Base-by-base conservation (phyloP, 2,113 vertebrate genomes). In the Catharus minimus region DNA sequence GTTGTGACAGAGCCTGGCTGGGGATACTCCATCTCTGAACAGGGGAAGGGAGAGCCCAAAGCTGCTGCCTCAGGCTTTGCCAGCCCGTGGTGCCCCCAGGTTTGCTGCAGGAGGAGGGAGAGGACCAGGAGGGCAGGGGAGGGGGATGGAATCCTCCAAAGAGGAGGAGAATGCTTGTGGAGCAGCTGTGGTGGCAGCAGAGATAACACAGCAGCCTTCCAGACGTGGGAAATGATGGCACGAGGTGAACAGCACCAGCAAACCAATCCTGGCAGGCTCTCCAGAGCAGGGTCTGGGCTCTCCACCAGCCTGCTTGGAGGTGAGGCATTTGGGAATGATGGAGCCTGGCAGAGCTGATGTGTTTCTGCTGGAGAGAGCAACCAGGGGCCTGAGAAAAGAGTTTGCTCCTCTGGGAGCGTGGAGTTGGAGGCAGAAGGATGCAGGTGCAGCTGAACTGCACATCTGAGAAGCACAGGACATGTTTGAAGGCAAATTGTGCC, bases 41-140 rank as follows among this genome's bases (percentile, higher is more conserved):
- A 6, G 52, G 47, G 58, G 24, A 36, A 53, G 3, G 20, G 11
- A 8, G 10, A 88, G 10, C n/a, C 69, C 3, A 4, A 39, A 69
- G 17, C 2, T 4, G 5, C 14, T 18, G 7, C 24, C 41, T 28
- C 32, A 12, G 64, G 13, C 13, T 73, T 43, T 66, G 24, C 39
- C 15, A 27, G 46, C 43, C 53, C 0, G 0, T 2, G 32, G 16
- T 27, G 49, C 23, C 47, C 23, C n/a, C 10, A 15, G 46, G 33
- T 41, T 82, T 86, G 72, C 32, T 46, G 61, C 69, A 38, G 68
- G 38, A 60, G 41, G 64, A 69, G 52, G 56, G 32, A 53, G 53
- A 82, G 43, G 28, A 9, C 20, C 80, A 39, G 28, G 49, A 28
- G 26, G 14, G 52, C 47, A 47, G 61, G 15, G 15, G 55, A 47